Evolutionary conservation across 2,113 vertebrate genomes (phyloP).

Genomic region (Hypanus sabinus): DNA sequence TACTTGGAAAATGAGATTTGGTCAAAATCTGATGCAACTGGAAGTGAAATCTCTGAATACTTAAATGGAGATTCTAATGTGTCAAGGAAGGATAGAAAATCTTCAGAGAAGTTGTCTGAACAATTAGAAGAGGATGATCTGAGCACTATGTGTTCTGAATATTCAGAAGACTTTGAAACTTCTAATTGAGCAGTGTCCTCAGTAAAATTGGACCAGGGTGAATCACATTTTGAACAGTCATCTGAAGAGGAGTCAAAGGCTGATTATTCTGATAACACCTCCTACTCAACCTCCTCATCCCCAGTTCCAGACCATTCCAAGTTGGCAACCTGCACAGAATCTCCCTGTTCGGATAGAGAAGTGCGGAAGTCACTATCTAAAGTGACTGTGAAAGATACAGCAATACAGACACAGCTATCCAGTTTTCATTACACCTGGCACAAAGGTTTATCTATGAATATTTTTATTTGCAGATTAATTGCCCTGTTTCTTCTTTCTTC

Average conservation of each 20-base stretch:
- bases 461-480: background rate
- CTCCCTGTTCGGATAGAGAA: background rate
- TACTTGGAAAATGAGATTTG: slow-evolving; percentile 57
- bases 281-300: slow-evolving; percentile 36
- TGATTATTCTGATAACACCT: background rate
- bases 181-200: background rate
- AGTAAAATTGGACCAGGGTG: background rate
- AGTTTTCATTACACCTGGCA: slow-evolving; percentile 46
- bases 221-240: background rate
- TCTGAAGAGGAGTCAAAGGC: slow-evolving; percentile 24
- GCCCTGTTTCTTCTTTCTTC: background rate
- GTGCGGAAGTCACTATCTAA: background rate
- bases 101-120: background rate
- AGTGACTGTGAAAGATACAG: slow-evolving; percentile 54
- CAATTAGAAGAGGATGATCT: background rate
- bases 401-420: slow-evolving; percentile 62
- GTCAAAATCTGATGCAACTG: slow-evolving; percentile 44
- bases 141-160: slow-evolving; percentile 34
- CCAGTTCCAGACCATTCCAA: slow-evolving; percentile 19
- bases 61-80: slow-evolving; percentile 48
- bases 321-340: background rate
- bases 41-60: slow-evolving; percentile 58
- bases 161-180: slow-evolving; percentile 55
- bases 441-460: slow-evolving; percentile 55
- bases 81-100: background rate